Evolutionary conservation across 2,797 vertebrate species (phyloP), one percentile per base, ranked within the genome.

Genomic region (Arrhamphus sclerolepis): DNA sequence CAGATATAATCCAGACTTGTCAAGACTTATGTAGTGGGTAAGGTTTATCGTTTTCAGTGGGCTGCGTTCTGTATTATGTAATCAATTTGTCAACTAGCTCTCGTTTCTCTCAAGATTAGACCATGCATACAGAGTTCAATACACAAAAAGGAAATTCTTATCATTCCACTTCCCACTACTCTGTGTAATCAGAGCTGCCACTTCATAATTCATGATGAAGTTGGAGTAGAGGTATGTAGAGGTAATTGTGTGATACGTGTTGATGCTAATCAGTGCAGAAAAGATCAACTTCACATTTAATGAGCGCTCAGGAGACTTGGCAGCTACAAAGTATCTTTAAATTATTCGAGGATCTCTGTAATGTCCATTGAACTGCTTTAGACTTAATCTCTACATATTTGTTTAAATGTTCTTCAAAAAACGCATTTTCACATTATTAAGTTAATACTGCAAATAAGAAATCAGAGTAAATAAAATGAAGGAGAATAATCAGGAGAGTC

Each of bases 121-220:
- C 46, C 28, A 6, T 29, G 63, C 64, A 72, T 72, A 72, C 79
- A 84, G 76, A 68, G 62, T 40, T 52, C 59, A 75, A 52, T 38
- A 59, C 52, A 60, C 54, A 72, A 75, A 57, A 80, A 68, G 67
- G 78, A 82, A 84, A 87, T 92, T 89, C 89, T 75, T 88, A 62
- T 75, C 86, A 90, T 92, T 90, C 89, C 82, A 44, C 41, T 22
- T 80, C 31, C 31, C 31, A 34, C 31, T 11, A 10, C 31, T 9
- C 31, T 3, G 31, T 11, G 31, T 10, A 11, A 9, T 34, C 31
- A 1, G 10, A 10, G 9, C 8, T 31, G 29, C 29, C 29, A 10
- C 9, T 31, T 31, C 29, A 7, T 64, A 79, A 75, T 69, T 47
- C 81, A 78, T 7, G 68, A 60, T 46, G 65, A 60, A 71, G n/a